These are phyloP conservation scores for Drosophila cardini DNA, from an alignment of 1,140 invertebrate genomes.

Conservation along the genomic window DNA sequence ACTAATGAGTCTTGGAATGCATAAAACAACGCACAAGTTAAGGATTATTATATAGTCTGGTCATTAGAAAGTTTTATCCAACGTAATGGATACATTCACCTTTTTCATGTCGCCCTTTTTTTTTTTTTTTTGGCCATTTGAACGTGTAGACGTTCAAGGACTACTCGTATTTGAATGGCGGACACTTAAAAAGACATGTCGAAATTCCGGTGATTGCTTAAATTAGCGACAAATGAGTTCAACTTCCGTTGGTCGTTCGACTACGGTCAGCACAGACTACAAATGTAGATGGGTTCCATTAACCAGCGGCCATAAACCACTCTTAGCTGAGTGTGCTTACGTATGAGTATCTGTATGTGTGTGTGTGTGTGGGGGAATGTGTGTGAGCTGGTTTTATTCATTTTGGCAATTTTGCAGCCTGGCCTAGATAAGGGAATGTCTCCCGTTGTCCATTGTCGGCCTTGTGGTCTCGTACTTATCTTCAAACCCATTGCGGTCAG, in stretches of 20 bases:
- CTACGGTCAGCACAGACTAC: slow-evolving; percentile 15
- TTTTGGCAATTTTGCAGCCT: slow-evolving; percentile 16
- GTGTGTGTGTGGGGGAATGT: background rate
- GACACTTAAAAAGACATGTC: slow-evolving; percentile 25
- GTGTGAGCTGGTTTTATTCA: slow-evolving; percentile 7
- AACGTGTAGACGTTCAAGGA: background rate
- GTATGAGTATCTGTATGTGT: background rate
- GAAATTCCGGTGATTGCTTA: slow-evolving; percentile 46
- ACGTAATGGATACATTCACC: slow-evolving; percentile 4
- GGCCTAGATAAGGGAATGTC: slow-evolving; percentile 1
- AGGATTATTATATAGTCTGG: slow-evolving; percentile 3
- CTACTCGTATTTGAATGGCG: background rate
- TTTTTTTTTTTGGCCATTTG: background rate
- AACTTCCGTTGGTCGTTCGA: slow-evolving; percentile 68
- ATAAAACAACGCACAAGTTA: background rate
- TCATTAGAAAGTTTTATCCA: slow-evolving; percentile 9
- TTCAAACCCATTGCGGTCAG: slow-evolving; percentile 65
- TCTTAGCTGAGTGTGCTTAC: slow-evolving; percentile 5
- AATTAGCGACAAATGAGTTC: slow-evolving; percentile 67
- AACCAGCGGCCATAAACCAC: slow-evolving; percentile 14
- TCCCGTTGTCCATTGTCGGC: slow-evolving; percentile 8
- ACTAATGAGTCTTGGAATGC: background rate
- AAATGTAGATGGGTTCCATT: slow-evolving; percentile 62
- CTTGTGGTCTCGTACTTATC: slow-evolving; percentile 27
- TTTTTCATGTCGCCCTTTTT: background rate